phyloP scores from a whole-genome alignment of 1,140 invertebrate genomes.

The Ridgeia piscesae region DNA sequence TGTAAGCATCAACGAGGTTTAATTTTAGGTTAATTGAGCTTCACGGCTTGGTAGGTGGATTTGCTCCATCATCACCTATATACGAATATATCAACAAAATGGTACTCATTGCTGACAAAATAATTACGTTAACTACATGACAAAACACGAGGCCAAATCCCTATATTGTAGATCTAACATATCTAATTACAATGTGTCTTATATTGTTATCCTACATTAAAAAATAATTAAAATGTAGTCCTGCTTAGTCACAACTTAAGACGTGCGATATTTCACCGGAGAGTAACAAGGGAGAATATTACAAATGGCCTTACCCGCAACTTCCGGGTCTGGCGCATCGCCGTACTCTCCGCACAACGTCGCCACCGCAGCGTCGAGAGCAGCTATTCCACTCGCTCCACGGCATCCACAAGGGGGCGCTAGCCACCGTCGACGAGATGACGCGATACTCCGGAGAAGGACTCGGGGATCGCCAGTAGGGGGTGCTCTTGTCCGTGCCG shows the following conservation, averaged over 20 bases:
- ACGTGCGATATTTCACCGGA: background rate
- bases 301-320: constrained; percentile 23
- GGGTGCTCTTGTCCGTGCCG: background rate
- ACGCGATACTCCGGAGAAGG: background rate
- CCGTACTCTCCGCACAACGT: constrained; percentile 10
- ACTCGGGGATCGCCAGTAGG: constrained; percentile 3
- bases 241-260: background rate
- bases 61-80: too few relatives aligned
- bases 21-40: too few relatives aligned
- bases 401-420: constrained; percentile 18
- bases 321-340: constrained; percentile 12
- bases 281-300: background rate
- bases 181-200: too few relatives aligned
- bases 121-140: too few relatives aligned
- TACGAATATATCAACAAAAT: too few relatives aligned
- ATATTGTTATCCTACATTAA: too few relatives aligned
- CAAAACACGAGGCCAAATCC: too few relatives aligned
- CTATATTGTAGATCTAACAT: too few relatives aligned
- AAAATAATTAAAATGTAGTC: background rate
- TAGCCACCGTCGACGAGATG: background rate
- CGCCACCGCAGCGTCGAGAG: constrained; percentile 23
- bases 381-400: constrained; percentile 25
- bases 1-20: too few relatives aligned
- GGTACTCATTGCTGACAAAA: too few relatives aligned
- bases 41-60: too few relatives aligned